phyloP scores from a whole-genome alignment of 1,140 invertebrate species.

The Orchestia grillus region DNA sequence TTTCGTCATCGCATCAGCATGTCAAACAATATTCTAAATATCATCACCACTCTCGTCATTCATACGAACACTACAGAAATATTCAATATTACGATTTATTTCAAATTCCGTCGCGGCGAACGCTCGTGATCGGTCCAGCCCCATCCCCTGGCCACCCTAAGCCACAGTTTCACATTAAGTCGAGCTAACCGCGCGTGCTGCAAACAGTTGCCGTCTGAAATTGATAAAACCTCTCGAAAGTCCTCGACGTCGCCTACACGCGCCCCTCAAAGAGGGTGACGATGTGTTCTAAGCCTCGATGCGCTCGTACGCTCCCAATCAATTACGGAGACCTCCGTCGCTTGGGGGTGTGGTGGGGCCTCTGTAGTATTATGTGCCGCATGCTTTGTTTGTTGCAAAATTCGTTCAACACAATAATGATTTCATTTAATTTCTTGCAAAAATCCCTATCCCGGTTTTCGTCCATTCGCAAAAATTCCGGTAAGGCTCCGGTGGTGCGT shows the following conservation, averaged over 20 bases:
- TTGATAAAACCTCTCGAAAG: slow-evolving; percentile 52
- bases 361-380: too few species aligned
- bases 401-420: not conserved
- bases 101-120: not conserved
- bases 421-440: too few species aligned
- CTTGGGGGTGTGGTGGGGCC: not conserved
- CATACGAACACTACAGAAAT: not conserved
- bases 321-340: not conserved
- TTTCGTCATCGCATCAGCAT: too few species aligned
- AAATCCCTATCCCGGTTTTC: not conserved
- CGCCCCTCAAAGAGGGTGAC: slow-evolving; percentile 2
- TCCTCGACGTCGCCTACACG: slow-evolving; percentile 25
- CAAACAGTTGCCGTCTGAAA: slow-evolving; percentile 45
- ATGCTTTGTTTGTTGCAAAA: not conserved
- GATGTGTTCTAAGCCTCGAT: not conserved
- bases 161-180: slow-evolving; percentile 44
- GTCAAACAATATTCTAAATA: too few species aligned
- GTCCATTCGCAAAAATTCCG: not conserved
- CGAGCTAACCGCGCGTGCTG: slow-evolving; percentile 8
- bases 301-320: not conserved
- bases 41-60: too few species aligned
- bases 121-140: not conserved
- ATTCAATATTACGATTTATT: not conserved
- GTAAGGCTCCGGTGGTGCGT: not conserved
- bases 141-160: not conserved